A percentile compares a stretch with the other conserved stretches of the same genome.
phyloP scores from a whole-genome alignment of 2,888 invertebrate genomes.

The Dryomyza anilis region DNA sequence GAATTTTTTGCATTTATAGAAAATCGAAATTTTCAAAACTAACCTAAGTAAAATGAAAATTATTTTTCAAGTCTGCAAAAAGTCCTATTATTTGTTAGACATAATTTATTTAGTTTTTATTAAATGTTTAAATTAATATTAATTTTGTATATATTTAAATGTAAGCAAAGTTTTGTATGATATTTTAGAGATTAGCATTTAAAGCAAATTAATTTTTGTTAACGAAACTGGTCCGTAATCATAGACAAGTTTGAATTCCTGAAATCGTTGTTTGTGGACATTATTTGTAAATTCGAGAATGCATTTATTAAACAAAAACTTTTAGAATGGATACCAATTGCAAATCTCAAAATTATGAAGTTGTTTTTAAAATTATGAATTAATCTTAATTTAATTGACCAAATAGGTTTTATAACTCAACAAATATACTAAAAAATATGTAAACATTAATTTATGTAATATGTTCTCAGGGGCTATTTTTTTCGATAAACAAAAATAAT shows the following conservation, averaged over 20 bases:
- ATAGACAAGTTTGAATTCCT: too few species aligned
- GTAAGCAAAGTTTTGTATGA: not conserved
- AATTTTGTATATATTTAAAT: constrained; percentile 1
- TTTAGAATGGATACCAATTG: too few species aligned
- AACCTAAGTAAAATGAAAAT: not conserved
- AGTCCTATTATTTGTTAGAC: constrained; percentile 11
- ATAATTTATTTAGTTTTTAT: constrained; percentile 36
- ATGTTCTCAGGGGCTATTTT: constrained; percentile 41
- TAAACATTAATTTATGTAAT: constrained; percentile 30
- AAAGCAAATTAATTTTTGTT: too few species aligned
- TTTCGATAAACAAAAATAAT: constrained; percentile 27
- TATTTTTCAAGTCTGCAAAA: constrained; percentile 14
- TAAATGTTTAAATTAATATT: constrained; percentile 24
- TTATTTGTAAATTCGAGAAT: too few species aligned
- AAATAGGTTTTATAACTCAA: too few species aligned
- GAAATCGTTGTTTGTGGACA: too few species aligned
- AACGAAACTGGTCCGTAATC: too few species aligned
- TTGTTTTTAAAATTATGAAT: not conserved
- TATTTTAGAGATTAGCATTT: not conserved
- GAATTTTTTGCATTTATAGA: constrained; percentile 41
- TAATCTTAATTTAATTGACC: too few species aligned
- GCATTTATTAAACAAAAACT: too few species aligned
- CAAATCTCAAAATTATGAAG: too few species aligned
- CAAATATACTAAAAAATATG: constrained; percentile 17
- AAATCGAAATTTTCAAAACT: not conserved